These are phyloP conservation scores for Panthera uncia DNA, from an alignment of 2,113 vertebrate genomes.

Conservation along the genomic window DNA sequence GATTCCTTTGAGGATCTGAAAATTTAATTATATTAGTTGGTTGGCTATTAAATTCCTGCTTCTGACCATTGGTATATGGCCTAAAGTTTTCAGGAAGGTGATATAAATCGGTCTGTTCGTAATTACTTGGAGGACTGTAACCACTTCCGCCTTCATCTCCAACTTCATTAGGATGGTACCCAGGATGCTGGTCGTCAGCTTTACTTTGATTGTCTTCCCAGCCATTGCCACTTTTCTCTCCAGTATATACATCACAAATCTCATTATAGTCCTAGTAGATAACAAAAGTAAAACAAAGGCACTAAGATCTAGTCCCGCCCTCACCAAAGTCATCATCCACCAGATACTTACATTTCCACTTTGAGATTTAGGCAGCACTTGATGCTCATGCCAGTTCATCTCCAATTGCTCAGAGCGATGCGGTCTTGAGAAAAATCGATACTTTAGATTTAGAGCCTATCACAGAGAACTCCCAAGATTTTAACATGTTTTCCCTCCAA, in stretches of 20 bases:
- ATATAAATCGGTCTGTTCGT: slow-evolving; percentile 80
- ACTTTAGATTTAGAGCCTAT: slow-evolving; percentile 33
- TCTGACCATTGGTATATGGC: slow-evolving; percentile 79
- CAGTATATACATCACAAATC: slow-evolving; percentile 79
- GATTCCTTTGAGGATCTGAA: slow-evolving; percentile 80
- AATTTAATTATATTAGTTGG: slow-evolving; percentile 78
- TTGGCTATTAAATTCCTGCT: slow-evolving; percentile 79
- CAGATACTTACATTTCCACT: slow-evolving; percentile 81
- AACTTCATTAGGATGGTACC: slow-evolving; percentile 78
- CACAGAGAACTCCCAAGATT: not conserved
- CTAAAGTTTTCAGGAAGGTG: slow-evolving; percentile 85
- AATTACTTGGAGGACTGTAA: slow-evolving; percentile 82
- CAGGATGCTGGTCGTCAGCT: slow-evolving; percentile 79
- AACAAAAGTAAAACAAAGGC: slow-evolving; percentile 45
- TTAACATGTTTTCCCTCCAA: slow-evolving; percentile 5
- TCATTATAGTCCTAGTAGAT: slow-evolving; percentile 81
- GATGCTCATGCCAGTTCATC: slow-evolving; percentile 84
- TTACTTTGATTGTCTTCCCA: slow-evolving; percentile 83
- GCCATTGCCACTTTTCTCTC: slow-evolving; percentile 78
- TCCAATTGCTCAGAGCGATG: slow-evolving; percentile 83
- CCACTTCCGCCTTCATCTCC: slow-evolving; percentile 83
- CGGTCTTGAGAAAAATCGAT: slow-evolving; percentile 81
- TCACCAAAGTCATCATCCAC: not conserved
- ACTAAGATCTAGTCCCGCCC: not conserved
- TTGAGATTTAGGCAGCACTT: slow-evolving; percentile 79